phyloP scores from a whole-genome alignment of 2,888 invertebrate species.

The Pristionchus japonicus region DNA sequence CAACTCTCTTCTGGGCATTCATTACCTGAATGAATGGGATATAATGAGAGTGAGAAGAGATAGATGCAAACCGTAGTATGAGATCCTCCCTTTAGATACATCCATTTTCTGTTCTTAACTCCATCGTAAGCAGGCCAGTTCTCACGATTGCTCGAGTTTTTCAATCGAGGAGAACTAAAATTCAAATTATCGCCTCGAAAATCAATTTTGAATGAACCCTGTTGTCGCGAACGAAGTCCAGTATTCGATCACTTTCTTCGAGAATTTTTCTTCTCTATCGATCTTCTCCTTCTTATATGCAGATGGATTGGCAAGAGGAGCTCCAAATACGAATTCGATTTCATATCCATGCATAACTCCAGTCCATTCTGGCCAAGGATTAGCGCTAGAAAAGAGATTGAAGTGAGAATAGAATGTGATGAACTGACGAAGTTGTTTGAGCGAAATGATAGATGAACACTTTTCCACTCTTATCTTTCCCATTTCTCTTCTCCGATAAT shows the following conservation, averaged over 20 bases:
- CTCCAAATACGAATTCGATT: constrained; percentile 96
- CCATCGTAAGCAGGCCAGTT: constrained; percentile 71
- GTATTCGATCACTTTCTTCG: constrained; percentile 71
- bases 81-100: constrained; percentile 69
- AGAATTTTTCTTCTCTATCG: constrained; percentile 53
- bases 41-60: not conserved
- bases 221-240: constrained; percentile 70
- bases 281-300: constrained; percentile 46
- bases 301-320: constrained; percentile 80
- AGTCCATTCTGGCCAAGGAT: constrained; percentile 75
- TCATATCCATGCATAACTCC: constrained; percentile 98
- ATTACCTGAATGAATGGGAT: constrained; percentile 57
- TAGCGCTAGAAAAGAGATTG: too few species aligned
- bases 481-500: constrained; percentile 56
- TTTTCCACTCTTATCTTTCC: constrained; percentile 57
- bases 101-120: constrained; percentile 65
- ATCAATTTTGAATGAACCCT: constrained; percentile 56
- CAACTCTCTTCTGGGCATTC: constrained; percentile 57
- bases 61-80: constrained; percentile 56
- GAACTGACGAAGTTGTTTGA: constrained; percentile 65
- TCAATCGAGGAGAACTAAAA: constrained; percentile 57
- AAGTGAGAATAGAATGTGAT: too few species aligned
- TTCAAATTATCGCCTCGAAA: not conserved
- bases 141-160: constrained; percentile 44
- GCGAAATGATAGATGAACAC: constrained; percentile 75